phyloP scores from a whole-genome alignment of 2,113 vertebrate genomes.

The Polypterus bichir region DNA sequence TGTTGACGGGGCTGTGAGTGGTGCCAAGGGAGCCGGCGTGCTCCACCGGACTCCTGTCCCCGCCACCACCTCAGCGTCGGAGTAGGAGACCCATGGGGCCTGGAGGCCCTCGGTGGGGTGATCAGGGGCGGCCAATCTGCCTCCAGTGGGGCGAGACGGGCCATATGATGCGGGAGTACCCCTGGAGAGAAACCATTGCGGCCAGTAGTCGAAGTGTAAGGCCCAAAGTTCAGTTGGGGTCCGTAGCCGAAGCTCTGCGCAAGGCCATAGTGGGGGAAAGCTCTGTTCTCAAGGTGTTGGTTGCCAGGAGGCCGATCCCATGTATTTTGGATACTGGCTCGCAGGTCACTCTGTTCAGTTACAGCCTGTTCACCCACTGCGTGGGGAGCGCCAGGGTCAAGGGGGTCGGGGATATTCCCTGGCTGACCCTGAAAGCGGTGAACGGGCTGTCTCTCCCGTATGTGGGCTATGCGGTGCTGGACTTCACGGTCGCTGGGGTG shows the following conservation, averaged over 20 bases:
- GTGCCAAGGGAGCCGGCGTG: neutral
- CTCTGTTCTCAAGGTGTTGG: neutral
- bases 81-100: too few species aligned
- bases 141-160: neutral
- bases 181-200: neutral
- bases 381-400: neutral
- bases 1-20: too few species aligned
- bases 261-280: neutral
- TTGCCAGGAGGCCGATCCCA: neutral
- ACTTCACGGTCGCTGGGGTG: neutral
- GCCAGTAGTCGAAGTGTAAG: neutral
- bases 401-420: neutral
- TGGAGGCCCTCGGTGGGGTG: too few species aligned
- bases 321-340: neutral
- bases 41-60: too few species aligned
- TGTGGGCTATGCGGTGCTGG: neutral
- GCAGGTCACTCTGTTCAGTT: neutral
- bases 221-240: neutral
- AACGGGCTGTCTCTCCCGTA: neutral
- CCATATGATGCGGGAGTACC: neutral
- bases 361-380: neutral
- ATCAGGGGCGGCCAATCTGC: neutral
- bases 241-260: neutral
- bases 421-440: neutral
- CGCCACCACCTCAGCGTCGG: too few species aligned